Evolutionary conservation across 1,140 invertebrate genomes (phyloP), one percentile per base, ranked within the genome.

Genomic region (Zophobas morio): DNA sequence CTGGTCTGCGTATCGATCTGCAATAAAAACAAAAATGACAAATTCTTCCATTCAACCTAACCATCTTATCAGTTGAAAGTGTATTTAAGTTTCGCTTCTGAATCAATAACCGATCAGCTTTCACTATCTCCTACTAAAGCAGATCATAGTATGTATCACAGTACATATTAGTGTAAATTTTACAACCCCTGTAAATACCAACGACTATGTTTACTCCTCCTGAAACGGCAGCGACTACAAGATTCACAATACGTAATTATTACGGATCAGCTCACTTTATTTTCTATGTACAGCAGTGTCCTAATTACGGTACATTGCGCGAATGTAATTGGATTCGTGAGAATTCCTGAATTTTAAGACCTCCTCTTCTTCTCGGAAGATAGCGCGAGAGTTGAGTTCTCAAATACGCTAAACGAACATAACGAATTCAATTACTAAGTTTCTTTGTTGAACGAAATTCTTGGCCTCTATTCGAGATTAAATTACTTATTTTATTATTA

Each of bases 261-360:
- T 57, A 71, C 49, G 75, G 54, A 70, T 70, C 47, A 57, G 57
- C 56, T 71, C 75, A 76, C 54, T 76, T 70, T 71, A 76, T 70
- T 76, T 76, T 76, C 63, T 53, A 47, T 76, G 63, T 76, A 57
- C 53, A 46, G 34, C 66, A 66, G 46, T 71, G 75, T 71, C 70
- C 75, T 76, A 76, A 76, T 76, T 76, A 76, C 75, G 75, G 75
- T 70, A 76, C 75, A 66, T 70, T 76, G 75, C 75, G 66, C 75
- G 66, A 66, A 76, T 70, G 70, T 76, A 76, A 76, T 76, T 76
- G 66, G 75, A 76, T 76, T 66, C 75, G 66, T 76, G 75, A 71
- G 66, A 76, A 76, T 76, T 54, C 70, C 66, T 70, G 66, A 70
- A 76, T 76, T 76, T 71, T 54, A 63, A 63, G 49, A 71, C 75